phyloP scores from a whole-genome alignment of 2,888 invertebrate species.

The Gasteruption jaculator region DNA sequence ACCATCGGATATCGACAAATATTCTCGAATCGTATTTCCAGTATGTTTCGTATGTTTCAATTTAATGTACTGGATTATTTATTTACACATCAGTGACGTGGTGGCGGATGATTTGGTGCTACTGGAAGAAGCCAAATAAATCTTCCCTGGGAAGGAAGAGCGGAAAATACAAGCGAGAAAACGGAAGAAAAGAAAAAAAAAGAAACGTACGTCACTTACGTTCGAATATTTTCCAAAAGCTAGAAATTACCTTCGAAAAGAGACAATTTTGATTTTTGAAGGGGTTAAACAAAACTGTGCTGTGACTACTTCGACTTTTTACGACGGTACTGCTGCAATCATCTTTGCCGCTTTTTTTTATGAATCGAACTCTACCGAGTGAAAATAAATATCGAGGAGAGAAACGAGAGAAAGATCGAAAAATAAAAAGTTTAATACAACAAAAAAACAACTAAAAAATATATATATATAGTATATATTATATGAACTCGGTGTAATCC shows the following conservation, averaged over 20 bases:
- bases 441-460: no score
- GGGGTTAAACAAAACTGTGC: conserved; percentile 36
- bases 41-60: conserved; percentile 99
- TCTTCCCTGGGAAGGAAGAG: conserved; percentile 13
- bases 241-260: no score
- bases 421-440: no score
- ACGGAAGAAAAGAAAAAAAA: conserved; percentile 21
- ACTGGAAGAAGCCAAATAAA: conserved; percentile 47
- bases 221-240: no score
- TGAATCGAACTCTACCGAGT: no score
- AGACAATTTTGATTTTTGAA: no score
- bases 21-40: conserved; percentile 96
- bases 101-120: conserved; percentile 87
- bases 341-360: no score
- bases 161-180: conserved; percentile 20
- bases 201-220: no score
- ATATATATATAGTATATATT: no score
- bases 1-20: conserved; percentile 98
- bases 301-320: conserved; percentile 38
- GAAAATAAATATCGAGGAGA: no score
- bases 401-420: not conserved
- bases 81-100: conserved; percentile 92
- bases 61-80: conserved; percentile 97
- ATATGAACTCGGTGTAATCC: conserved; percentile 8
- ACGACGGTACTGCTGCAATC: no score